These are phyloP conservation scores for Bombus affinis DNA, from an alignment of 1,140 invertebrate species.

Conservation along the genomic window DNA sequence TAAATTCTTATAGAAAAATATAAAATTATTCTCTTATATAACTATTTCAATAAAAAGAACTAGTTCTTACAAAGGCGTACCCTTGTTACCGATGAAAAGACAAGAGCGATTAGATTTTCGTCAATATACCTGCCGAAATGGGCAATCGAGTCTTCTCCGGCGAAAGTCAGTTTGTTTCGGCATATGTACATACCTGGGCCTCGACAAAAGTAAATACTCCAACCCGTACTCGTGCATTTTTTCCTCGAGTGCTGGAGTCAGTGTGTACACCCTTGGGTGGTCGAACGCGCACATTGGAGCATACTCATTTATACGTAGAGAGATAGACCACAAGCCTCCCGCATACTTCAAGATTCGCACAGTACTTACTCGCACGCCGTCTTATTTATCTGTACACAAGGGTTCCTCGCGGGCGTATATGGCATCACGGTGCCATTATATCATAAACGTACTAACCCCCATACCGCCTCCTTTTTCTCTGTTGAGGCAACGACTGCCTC, in stretches of 20 bases:
- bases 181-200: constrained; percentile 23
- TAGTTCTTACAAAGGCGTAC: background rate
- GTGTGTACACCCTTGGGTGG: constrained; percentile 68
- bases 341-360: constrained; percentile 46
- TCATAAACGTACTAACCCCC: constrained; percentile 69
- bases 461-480: constrained; percentile 67
- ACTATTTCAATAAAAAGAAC: background rate
- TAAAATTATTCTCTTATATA: background rate
- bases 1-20: no score
- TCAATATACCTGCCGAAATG: background rate
- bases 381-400: constrained; percentile 45
- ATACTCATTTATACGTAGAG: constrained; percentile 13
- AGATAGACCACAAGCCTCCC: constrained; percentile 56
- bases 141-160: no score
- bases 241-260: constrained; percentile 28
- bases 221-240: constrained; percentile 14
- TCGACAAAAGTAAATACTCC: constrained; percentile 18
- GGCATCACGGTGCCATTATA: constrained; percentile 65
- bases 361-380: background rate
- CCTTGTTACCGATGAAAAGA: background rate
- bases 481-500: constrained; percentile 16
- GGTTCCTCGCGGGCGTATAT: constrained; percentile 28
- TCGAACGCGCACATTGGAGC: constrained; percentile 40
- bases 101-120: background rate
- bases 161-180: constrained; percentile 15